Base-by-base conservation (phyloP, 2,797 vertebrate species). In the Dipus sagitta region DNA sequence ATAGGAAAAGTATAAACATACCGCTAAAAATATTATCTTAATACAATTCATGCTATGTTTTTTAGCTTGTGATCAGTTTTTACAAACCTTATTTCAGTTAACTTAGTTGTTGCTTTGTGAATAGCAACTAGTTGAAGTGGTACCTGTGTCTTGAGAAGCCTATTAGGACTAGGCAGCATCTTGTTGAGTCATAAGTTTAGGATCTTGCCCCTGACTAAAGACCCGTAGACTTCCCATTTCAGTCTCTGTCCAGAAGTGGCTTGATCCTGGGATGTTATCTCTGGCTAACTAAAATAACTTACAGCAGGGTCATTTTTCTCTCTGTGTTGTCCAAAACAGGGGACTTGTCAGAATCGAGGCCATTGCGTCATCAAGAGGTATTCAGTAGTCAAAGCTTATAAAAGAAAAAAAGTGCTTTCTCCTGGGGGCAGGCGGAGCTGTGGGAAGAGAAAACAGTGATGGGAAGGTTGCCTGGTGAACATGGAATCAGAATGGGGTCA, bases 401-500 rank as follows among this genome's bases (percentile, higher is more conserved):
- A 52, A 52, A 74, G 3, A 5, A 20, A 52, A 74, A 4, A 5
- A 17, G 4, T 64, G 3, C 18, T 60, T 26, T 70, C 34, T 82
- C 52, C 64, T 32, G 2, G 3, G 17, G 2, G 0, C 28, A 32
- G 76, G 52, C 64, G 60, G 68, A 74, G 32, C 18, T 67, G 3
- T 6, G n/a, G n/a, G 62, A 72, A 86, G 76, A 60, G 32, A 32
- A 34, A 21, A 24, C 93, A 88, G 96, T 65, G 96, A 91, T 93
- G 71, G 86, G 74, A 76, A 68, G 65, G 96, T 96, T 97, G 96
- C 97, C 77, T 93, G 67, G 96, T 52, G 87, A 96, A 9, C 30
- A 6, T 9, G 70, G 95, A 95, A 93, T 89, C 90, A 82, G 96
- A 96, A 96, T 65, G 90, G 67, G 38, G n/a, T 64, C 77, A 6